A percentile compares a stretch with the other conserved stretches of the same genome.
phyloP scores from a whole-genome alignment of 2,888 invertebrate species.

The Acronicta alni region DNA sequence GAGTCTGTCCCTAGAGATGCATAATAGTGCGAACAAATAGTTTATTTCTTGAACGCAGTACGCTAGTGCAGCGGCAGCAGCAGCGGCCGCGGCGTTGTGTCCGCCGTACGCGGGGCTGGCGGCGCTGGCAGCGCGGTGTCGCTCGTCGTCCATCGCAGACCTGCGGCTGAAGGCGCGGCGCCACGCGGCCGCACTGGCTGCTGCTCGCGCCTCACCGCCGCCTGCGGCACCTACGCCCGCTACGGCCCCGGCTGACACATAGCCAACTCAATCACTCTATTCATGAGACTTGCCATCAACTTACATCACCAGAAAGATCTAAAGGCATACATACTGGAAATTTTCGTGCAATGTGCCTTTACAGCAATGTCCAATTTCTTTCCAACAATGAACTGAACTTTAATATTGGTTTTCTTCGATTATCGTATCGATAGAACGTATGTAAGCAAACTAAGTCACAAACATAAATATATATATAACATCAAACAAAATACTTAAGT shows the following conservation, averaged over 20 bases:
- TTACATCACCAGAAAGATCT: background rate
- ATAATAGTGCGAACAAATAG: background rate
- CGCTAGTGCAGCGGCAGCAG: slow-evolving; percentile 83
- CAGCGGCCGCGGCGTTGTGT: slow-evolving; percentile 90
- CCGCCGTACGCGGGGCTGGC: slow-evolving; percentile 93
- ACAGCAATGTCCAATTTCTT: background rate
- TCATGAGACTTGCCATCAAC: slow-evolving; percentile 5
- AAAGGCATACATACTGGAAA: background rate
- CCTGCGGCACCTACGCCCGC: slow-evolving; percentile 64
- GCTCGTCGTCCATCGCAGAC: slow-evolving; percentile 98
- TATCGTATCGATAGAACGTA: background rate
- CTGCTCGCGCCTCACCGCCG: slow-evolving; percentile 81
- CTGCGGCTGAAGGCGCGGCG: slow-evolving; percentile 97
- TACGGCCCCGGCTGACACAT: slow-evolving; percentile 74
- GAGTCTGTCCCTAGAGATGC: too few relatives aligned
- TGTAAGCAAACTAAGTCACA: background rate
- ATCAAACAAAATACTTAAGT: background rate
- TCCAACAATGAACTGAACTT: background rate
- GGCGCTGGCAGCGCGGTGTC: slow-evolving; percentile 94
- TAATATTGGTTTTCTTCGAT: too few relatives aligned
- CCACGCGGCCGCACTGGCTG: slow-evolving; percentile 96
- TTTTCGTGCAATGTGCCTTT: slow-evolving; percentile 1
- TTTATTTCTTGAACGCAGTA: slow-evolving; percentile 65
- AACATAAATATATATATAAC: too few relatives aligned
- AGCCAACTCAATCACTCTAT: slow-evolving; percentile 55